Base-by-base conservation (phyloP, 2,113 vertebrate genomes). In the Datnioides undecimradiatus region DNA sequence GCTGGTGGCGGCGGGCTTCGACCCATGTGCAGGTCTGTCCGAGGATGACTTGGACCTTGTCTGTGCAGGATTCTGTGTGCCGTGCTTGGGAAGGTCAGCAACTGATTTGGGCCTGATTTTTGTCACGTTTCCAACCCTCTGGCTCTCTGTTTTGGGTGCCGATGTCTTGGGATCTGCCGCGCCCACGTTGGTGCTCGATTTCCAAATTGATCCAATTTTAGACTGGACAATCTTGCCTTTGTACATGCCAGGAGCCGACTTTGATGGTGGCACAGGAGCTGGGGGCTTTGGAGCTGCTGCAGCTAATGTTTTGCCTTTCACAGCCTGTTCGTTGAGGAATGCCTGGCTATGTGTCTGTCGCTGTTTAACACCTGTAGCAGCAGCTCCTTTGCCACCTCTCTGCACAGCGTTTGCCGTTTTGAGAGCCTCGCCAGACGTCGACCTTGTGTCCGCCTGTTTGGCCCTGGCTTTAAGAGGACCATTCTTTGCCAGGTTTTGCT, bases 131-230 rank as follows among this genome's bases (percentile, higher is more conserved):
- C 77, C 82, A 76, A 3, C 13, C 3, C 29, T 85, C 27, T 82
- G 73, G 17, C 8, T 46, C 10, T 89, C 1, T 2, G 52, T 62
- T 73, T 79, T 94, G 21, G 3, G 16, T 31, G 34, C 67, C 29
- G 58, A 38, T 43, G 17, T 84, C 89, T 88, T 92, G 51, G 2
- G 57, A 78, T 78, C 80, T 0, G 40, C 82, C 0, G 46, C 81
- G 2, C 17, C 80, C 10, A 89, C 82, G 0, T 36, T 79, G 64
- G 68, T 67, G n/a, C 73, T 58, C 36, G 92, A 82, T 84, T 95
- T 97, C 91, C 97, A 91, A 84, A 98, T 97, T 10, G 97, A 96
- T 68, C 97, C 96, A 27, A 99, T 90, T 90, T 98, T 99, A 21
- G 98, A 98, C 60, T 95, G 94, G 27, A 99, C 87, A 62, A 98